Base-by-base conservation (phyloP, 2,888 invertebrate genomes). In the Trissolcus brochymenae region DNA sequence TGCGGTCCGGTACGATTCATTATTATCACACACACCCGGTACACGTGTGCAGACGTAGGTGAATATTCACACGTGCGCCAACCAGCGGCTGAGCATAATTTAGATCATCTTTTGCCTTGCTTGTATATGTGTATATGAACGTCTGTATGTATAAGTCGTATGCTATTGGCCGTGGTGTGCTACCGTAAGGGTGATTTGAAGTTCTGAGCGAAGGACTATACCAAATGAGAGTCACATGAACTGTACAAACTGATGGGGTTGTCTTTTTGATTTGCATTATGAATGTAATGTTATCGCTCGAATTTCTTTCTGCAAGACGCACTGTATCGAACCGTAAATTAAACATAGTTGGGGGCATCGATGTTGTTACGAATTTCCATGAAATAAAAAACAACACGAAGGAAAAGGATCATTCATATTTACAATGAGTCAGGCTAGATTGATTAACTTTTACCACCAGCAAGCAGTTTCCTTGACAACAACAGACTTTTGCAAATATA, bases 81-180 rank as follows among this genome's bases (percentile, higher is more conserved):
- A 72, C 81, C 81, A 82, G 83, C 82, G 81, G 81, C 82, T 71
- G 80, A 78, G 80, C 82, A 85, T 86, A 85, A 86, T 86, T 86
- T 79, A 81, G 79, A 81, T 82, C 73, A 82, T 83, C 81, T 82
- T 83, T 81, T 78, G 71, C 46, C 56, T 56, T 72, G 71, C 74
- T 67, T 43, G 53, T 0, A 9, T 54, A 57, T 46, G 35, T 83
- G 74, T 70, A 78, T 78, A 78, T 0, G 11, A 49, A 60, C 46
- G 17, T 83, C 74, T 68, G 78, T 79, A 79, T 80, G 77, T 61
- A 71, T 78, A 74, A 61, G 67, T 43, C 53, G 53, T 66, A 25
- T 25, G 57, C 67, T 49, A 62, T 62, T 67, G 65, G 67, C 56
- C 59, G 61, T 67, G 49, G 62, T 70, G 35, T 64, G 43, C 53